Base-by-base conservation (phyloP, 2,797 vertebrate species). In the Anomalospiza imberbis region DNA sequence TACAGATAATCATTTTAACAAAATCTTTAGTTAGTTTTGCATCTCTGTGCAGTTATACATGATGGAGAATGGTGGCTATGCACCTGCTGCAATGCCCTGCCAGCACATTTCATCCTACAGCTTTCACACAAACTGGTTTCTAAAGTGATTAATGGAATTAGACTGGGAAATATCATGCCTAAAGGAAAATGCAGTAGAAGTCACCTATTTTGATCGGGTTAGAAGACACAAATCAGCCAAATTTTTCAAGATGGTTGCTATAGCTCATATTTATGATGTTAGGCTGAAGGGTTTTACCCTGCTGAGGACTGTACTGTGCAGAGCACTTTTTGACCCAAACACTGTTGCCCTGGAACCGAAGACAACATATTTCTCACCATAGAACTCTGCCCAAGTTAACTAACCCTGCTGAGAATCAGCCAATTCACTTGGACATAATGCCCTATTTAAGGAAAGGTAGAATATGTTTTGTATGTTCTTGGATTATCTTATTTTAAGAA, bases 81-180 rank as follows among this genome's bases (percentile, higher is more conserved):
- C 78, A 95, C 89, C 81, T 92, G 89, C 86, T 88, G 40, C 71
- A 65, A 25, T 58, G 29, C 20, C 42, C 38, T 91, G 84, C 84
- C 91, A 95, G 38, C 65, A 67, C 1, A 11, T 74, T 89, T 91
- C 45, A 38, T 65, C 51, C 57, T 88, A 90, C 22, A 24, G 16
- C 45, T 88, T 95, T 80, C 57, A 82, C 47, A 91, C 12, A 79
- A 94, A 84, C n/a, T 26, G 40, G 50, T 85, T 94, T 91, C 53
- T 88, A 54, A 93, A 88, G 58, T 65, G 50, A 70, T 60, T 93
- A 70, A 85, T 73, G 51, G 32, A 74, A 73, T 93, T 36, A 92
- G 31, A 51, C n/a, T 61, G 19, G 36, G 36, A 87, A 85, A 75
- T 51, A 61, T 22, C 21, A 60, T 9, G 7, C 34, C 40, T 57